phyloP scores from a whole-genome alignment of 2,797 vertebrate species.

The Percopsis omiscomaycus region DNA sequence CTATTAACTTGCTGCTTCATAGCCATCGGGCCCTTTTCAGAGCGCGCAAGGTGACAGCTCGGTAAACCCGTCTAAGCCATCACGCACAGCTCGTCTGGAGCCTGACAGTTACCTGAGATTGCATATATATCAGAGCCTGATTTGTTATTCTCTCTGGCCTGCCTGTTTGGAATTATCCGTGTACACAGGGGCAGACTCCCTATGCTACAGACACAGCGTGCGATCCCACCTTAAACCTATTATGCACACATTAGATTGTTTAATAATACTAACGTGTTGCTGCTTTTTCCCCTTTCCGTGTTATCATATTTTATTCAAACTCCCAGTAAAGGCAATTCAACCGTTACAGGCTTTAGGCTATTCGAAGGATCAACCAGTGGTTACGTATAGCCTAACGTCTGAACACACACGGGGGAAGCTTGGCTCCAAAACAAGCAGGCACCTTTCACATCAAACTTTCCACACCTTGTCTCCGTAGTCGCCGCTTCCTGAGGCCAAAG shows the following conservation, averaged over 20 bases:
- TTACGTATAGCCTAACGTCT: constrained; percentile 31
- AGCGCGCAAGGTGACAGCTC: constrained; percentile 46
- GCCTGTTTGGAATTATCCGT: not conserved
- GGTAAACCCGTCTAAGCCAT: constrained; percentile 48
- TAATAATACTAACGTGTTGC: not conserved
- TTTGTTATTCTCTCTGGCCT: constrained; percentile 8
- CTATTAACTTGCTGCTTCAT: constrained; percentile 25
- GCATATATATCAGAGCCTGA: constrained; percentile 40
- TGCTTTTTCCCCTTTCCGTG: not conserved
- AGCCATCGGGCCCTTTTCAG: constrained; percentile 25
- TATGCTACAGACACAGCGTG: not conserved
- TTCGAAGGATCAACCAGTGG: constrained; percentile 37
- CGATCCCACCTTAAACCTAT: constrained; percentile 19
- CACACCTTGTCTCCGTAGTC: constrained; percentile 98
- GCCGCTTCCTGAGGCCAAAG: constrained; percentile 98
- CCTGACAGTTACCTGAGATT: constrained; percentile 40
- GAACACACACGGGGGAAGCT: constrained; percentile 18
- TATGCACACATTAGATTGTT: constrained; percentile 1
- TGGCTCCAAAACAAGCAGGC: constrained; percentile 13
- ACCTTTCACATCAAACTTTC: constrained; percentile 60
- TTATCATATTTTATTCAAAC: not conserved
- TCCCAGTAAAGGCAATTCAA: not conserved
- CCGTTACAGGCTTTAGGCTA: constrained; percentile 1
- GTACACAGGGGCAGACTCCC: not conserved
- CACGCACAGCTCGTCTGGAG: constrained; percentile 34